Conservation (phyloP, 1,140 invertebrate species). For the Megalopta genalis region DNA sequence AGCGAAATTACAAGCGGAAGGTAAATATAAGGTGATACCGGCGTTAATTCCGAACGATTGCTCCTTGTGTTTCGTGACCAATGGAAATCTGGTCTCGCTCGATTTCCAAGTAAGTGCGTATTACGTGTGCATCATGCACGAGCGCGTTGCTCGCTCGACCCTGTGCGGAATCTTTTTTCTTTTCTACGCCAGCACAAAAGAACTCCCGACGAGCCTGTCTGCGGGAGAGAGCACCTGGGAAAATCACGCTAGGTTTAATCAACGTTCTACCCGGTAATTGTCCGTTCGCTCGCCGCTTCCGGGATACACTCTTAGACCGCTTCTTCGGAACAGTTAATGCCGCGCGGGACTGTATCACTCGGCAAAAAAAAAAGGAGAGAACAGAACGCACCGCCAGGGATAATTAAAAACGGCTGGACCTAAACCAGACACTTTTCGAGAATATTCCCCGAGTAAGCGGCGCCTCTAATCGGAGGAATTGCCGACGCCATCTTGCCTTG, state of each 20-base stretch:
- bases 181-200: slow-evolving; percentile 12
- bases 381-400: no score
- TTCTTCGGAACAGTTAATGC: background rate
- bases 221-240: background rate
- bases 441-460: no score
- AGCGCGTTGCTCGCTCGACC: slow-evolving; percentile 38
- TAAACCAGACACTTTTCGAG: no score
- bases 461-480: no score
- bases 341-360: background rate
- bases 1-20: background rate
- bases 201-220: background rate
- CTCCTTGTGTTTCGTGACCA: slow-evolving; percentile 46
- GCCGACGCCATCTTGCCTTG: no score
- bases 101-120: slow-evolving; percentile 48
- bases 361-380: background rate
- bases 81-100: slow-evolving; percentile 40
- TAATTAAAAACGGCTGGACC: no score
- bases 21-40: slow-evolving; percentile 37
- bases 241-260: slow-evolving; percentile 19
- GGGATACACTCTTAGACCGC: background rate
- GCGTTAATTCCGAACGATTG: slow-evolving; percentile 57
- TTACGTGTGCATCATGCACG: slow-evolving; percentile 42
- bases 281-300: background rate
- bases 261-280: slow-evolving; percentile 21
- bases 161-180: slow-evolving; percentile 37